These are phyloP conservation scores for Orchestes rusci DNA, from an alignment of 2,888 invertebrate species.

Conservation along the genomic window DNA sequence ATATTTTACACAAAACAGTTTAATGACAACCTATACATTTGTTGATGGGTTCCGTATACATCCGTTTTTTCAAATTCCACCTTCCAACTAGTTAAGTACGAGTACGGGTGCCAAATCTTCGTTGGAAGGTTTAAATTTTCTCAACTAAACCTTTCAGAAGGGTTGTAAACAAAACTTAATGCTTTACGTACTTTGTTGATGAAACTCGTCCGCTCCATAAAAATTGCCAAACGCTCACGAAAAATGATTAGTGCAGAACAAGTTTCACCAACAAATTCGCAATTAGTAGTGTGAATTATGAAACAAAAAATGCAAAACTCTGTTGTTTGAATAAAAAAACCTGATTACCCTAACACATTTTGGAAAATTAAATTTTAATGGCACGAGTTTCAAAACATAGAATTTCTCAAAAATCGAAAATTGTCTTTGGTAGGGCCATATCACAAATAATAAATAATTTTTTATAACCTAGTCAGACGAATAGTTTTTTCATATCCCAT, in stretches of 20 bases:
- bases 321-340: slow-evolving; percentile 11
- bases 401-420: slow-evolving; percentile 21
- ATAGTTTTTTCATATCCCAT: slow-evolving; percentile 32
- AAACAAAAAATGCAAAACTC: slow-evolving; percentile 6
- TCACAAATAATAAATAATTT: slow-evolving; percentile 42
- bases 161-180: slow-evolving; percentile 8
- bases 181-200: too few relatives aligned
- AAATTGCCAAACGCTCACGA: too few relatives aligned
- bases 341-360: not conserved
- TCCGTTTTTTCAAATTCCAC: slow-evolving; percentile 9
- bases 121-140: too few relatives aligned
- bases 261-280: too few relatives aligned
- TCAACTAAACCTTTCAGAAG: too few relatives aligned
- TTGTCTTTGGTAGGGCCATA: slow-evolving; percentile 45
- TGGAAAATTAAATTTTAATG: slow-evolving; percentile 31
- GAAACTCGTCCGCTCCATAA: too few relatives aligned
- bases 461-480: slow-evolving; percentile 42
- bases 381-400: slow-evolving; percentile 32
- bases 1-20: slow-evolving; percentile 22
- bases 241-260: too few relatives aligned
- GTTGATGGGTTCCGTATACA: slow-evolving; percentile 21
- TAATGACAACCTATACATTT: slow-evolving; percentile 21
- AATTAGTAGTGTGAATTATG: too few relatives aligned
- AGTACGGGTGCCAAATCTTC: too few relatives aligned
- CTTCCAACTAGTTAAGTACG: slow-evolving; percentile 3